Evolutionary conservation across 2,888 invertebrate genomes (phyloP), one percentile per base, ranked within the genome.

Genomic region (Cerastis rubricosa): DNA sequence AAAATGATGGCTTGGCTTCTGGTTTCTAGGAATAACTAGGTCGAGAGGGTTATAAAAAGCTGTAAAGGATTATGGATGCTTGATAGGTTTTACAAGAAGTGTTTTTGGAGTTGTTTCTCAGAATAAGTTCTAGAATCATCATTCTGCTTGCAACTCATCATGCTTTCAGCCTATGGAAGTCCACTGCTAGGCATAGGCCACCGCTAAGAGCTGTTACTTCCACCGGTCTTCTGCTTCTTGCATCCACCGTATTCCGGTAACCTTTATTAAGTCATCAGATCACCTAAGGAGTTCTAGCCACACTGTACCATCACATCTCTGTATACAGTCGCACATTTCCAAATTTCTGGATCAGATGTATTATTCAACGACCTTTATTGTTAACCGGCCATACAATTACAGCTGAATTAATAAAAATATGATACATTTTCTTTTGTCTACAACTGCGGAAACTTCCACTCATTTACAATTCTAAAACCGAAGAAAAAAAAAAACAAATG

Each of bases 401-500:
- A 35, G 35, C 0, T 35, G 5, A 35, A 49, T n/a, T n/a, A n/a
- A n/a, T n/a, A n/a, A n/a, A n/a, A 35, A 35, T 35, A 1, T 35
- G 35, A 35, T 2, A 35, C 35, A 35, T 35, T 40, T n/a, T 68
- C 7, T 7, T 35, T 35, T 7, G 35, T 40, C 7, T 40, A 43
- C 4, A 49, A 25, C 22, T 22, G 0, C 12, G 51, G 35, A 61
- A 63, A 79, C 43, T 68, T 49, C 61, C 47, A 51, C 22, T 11
- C 40, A 51, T 78, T 45, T 25, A 59, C 43, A 29, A 70, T 51
- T 17, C 14, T 17, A 11, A 19, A 43, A 35, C 6, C 7, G 7
- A 9, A 9, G 25, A 61, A 78, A 43, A 49, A 25, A n/a, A n/a
- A 59, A 51, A 76, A 83, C 63, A 71, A 74, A 83, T 73, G 61